Conservation (phyloP, 2,113 vertebrate species). For the Sceloporus undulatus region DNA sequence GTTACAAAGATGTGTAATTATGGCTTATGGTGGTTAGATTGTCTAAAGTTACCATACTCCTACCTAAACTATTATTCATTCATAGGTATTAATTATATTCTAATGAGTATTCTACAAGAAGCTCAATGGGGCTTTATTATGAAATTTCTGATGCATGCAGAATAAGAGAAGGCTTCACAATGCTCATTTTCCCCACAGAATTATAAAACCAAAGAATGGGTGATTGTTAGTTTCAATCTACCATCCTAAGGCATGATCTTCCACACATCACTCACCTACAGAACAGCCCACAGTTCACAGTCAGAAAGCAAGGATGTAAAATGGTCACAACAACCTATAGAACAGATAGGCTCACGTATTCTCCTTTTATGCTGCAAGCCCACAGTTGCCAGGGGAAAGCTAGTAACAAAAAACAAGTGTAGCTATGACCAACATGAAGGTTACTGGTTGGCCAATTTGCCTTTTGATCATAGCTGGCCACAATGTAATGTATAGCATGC, state of each 20-base stretch:
- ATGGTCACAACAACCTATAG: background rate
- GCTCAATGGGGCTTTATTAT: background rate
- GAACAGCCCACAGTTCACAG: background rate
- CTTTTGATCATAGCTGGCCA: too few species aligned
- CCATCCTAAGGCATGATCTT: background rate
- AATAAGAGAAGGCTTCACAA: background rate
- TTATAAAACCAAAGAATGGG: background rate
- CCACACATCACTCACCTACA: background rate
- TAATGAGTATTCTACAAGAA: background rate
- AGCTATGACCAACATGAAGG: background rate
- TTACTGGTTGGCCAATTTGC: background rate
- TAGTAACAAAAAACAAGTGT: background rate
- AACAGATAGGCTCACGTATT: background rate
- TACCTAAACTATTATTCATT: background rate
- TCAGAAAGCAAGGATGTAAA: background rate
- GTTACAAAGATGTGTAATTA: background rate
- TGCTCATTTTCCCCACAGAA: background rate
- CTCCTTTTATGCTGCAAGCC: too few species aligned
- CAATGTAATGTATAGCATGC: too few species aligned
- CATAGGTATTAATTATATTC: background rate
- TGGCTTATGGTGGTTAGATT: background rate
- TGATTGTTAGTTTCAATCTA: background rate
- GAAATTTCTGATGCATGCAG: background rate
- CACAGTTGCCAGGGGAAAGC: background rate
- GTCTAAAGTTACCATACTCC: accelerated